phyloP scores from a whole-genome alignment of 2,113 vertebrate species.

The Dolichotis patagonum region DNA sequence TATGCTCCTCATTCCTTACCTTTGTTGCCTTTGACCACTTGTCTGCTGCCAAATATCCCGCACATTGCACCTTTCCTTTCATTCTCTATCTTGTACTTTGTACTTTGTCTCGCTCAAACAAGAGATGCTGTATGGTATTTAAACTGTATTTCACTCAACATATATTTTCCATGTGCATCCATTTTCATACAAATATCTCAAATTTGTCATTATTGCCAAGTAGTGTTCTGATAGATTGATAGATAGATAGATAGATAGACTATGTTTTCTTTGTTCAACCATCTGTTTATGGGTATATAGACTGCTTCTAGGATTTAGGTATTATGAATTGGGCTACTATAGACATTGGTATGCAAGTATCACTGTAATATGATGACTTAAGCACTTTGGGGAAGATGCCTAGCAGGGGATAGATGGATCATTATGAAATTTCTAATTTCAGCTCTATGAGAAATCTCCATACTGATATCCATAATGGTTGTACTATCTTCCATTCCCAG shows the following conservation, averaged over 20 bases:
- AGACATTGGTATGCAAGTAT: not conserved
- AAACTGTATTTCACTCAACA: not conserved
- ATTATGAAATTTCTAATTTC: not conserved
- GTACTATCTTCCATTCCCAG: not conserved
- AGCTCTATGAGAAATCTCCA: not conserved
- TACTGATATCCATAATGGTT: not conserved
- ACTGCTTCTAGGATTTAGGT: not conserved
- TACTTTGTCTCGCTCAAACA: not conserved
- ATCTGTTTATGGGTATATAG: not conserved
- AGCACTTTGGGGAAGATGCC: not conserved
- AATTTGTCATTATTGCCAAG: not conserved
- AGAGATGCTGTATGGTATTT: not conserved
- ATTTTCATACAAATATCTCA: not conserved
- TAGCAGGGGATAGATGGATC: not conserved
- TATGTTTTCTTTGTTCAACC: no score
- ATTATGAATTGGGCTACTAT: not conserved
- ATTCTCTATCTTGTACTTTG: not conserved
- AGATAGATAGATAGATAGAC: no score
- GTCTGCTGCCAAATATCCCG: no score
- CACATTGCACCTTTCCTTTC: no score
- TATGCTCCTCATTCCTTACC: no score
- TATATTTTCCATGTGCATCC: not conserved
- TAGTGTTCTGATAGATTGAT: no score
- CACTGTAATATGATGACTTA: not conserved
- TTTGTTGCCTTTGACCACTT: no score